phyloP scores from a whole-genome alignment of 2,113 vertebrate species.

The Actenoides hombroni region DNA sequence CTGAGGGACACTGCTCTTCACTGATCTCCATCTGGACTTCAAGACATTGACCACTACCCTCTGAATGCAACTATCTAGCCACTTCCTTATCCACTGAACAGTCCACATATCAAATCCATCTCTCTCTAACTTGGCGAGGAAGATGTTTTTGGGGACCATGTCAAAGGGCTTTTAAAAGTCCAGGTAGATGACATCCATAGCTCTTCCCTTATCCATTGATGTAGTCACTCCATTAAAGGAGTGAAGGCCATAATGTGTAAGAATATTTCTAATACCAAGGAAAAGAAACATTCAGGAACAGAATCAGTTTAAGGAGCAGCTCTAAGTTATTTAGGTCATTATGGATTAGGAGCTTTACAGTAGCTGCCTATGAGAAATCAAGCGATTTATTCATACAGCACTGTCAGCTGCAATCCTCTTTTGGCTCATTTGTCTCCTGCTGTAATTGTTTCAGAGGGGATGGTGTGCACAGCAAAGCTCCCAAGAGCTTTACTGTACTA shows the following conservation, averaged over 20 bases:
- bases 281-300: background rate
- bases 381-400: background rate
- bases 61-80: no score
- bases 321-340: background rate
- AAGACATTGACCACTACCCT: no score
- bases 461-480: background rate
- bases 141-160: no score
- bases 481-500: background rate
- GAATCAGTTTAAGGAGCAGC: background rate
- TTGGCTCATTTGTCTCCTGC: background rate
- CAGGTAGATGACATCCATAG: no score
- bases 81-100: no score
- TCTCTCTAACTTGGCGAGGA: no score
- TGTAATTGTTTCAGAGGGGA: background rate
- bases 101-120: no score
- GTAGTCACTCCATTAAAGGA: no score
- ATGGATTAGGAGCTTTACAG: background rate
- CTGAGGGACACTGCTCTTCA: no score
- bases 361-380: background rate
- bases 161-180: no score
- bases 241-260: background rate
- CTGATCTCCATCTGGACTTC: no score
- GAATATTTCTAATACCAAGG: background rate
- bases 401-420: background rate
- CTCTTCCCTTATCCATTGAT: no score